Percentiles rank a stretch among this genome's conserved stretches.
These are phyloP conservation scores for Acanthosepion lycidas DNA, from an alignment of 2,888 invertebrate species.

Conservation along the genomic window DNA sequence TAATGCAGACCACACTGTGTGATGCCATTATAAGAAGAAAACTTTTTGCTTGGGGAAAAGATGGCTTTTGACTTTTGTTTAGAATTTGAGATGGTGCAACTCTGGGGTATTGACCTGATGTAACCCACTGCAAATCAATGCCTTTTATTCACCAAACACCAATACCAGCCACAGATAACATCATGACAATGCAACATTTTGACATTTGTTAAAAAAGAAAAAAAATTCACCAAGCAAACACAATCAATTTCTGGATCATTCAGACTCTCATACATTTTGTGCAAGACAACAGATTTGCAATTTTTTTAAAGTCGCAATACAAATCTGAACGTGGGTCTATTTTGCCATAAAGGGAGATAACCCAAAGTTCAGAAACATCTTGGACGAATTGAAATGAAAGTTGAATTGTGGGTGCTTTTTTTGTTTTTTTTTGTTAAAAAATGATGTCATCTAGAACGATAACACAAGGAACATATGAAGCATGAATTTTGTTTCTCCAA, in stretches of 20 bases:
- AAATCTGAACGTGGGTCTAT: too few species aligned
- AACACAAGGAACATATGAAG: conserved; percentile 39
- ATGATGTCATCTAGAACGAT: conserved; percentile 44
- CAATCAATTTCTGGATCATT: neutral
- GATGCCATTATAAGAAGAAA: too few species aligned
- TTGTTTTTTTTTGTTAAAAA: neutral
- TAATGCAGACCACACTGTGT: too few species aligned
- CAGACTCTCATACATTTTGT: neutral
- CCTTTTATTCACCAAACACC: too few species aligned
- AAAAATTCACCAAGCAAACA: neutral
- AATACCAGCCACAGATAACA: too few species aligned
- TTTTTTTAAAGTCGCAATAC: too few species aligned
- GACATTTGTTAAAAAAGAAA: neutral
- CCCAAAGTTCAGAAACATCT: neutral
- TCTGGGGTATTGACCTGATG: too few species aligned
- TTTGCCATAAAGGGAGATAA: conserved; percentile 7
- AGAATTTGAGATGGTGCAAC: too few species aligned
- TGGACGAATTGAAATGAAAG: conserved; percentile 2
- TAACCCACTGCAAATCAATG: too few species aligned
- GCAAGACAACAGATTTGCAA: neutral
- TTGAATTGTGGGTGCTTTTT: neutral
- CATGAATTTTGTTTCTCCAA: conserved; percentile 6
- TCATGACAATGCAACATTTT: too few species aligned
- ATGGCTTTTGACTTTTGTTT: too few species aligned
- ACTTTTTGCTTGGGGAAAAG: too few species aligned